phyloP scores from a whole-genome alignment of 2,888 invertebrate genomes.

The Drosophila meridiana region DNA sequence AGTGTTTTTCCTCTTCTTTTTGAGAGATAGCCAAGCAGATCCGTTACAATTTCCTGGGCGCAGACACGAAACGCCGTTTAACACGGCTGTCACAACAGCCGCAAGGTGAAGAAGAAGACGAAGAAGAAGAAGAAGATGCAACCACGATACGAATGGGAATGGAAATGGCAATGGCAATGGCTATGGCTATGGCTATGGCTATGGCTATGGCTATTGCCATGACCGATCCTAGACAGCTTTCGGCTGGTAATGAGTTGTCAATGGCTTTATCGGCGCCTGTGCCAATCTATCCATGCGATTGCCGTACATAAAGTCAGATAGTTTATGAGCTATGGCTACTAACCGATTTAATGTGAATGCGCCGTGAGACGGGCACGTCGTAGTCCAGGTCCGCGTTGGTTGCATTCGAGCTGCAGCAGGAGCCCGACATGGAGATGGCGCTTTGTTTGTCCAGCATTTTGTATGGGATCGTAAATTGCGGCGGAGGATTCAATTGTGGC shows the following conservation, averaged over 20 bases:
- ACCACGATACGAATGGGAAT: conserved; percentile 20
- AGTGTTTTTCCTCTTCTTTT: conserved; percentile 28
- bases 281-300: neutral
- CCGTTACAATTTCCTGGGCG: conserved; percentile 61
- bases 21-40: conserved; percentile 45
- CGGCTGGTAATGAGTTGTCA: conserved; percentile 57
- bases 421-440: conserved; percentile 60
- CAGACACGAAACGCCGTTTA: conserved; percentile 51
- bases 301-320: conserved; percentile 49
- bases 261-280: conserved; percentile 64
- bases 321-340: conserved; percentile 64
- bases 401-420: conserved; percentile 73
- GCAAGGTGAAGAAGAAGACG: conserved; percentile 21
- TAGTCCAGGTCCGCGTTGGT: conserved; percentile 79
- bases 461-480: conserved; percentile 3
- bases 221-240: conserved; percentile 43
- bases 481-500: conserved; percentile 3
- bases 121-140: conserved; percentile 7
- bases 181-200: neutral
- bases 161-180: conserved; percentile 2
- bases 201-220: conserved; percentile 7
- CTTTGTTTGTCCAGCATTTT: conserved; percentile 82
- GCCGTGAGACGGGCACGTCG: conserved; percentile 82
- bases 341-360: conserved; percentile 81
- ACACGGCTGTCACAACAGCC: conserved; percentile 67